These are phyloP conservation scores for Acronicta leporina DNA, from an alignment of 2,888 invertebrate genomes.

Conservation along the genomic window DNA sequence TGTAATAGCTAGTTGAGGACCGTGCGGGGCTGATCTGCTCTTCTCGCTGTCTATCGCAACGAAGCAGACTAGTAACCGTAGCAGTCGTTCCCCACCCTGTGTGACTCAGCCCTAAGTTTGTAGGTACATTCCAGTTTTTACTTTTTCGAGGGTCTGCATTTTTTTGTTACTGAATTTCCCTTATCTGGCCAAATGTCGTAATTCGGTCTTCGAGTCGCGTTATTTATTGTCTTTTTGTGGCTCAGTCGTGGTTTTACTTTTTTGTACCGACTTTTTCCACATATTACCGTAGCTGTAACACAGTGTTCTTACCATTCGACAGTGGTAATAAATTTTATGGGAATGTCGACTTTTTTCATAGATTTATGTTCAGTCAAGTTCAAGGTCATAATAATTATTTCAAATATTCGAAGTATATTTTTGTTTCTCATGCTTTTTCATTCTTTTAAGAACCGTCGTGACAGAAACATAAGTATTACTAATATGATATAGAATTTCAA, in stretches of 20 bases:
- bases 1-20: no score
- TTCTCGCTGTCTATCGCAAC: no score
- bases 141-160: constrained; percentile 60
- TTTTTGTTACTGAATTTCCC: constrained; percentile 60
- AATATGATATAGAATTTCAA: constrained; percentile 2
- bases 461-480: background rate
- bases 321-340: constrained; percentile 58
- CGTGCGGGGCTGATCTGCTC: no score
- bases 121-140: constrained; percentile 53
- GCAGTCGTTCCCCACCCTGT: background rate
- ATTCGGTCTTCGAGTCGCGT: constrained; percentile 54
- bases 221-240: constrained; percentile 63
- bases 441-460: no score
- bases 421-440: constrained; percentile 10
- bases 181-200: constrained; percentile 65
- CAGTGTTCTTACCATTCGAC: constrained; percentile 55
- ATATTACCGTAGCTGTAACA: constrained; percentile 25
- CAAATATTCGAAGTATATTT: constrained; percentile 13
- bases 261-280: constrained; percentile 50
- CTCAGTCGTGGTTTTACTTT: constrained; percentile 45
- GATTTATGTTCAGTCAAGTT: constrained; percentile 48
- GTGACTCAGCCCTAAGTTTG: constrained; percentile 33
- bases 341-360: constrained; percentile 60
- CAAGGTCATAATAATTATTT: constrained; percentile 38
- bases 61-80: no score